Percentiles rank a stretch among this genome's conserved stretches.
phyloP scores from a whole-genome alignment of 2,113 vertebrate genomes.

The Pseudopodoces humilis region DNA sequence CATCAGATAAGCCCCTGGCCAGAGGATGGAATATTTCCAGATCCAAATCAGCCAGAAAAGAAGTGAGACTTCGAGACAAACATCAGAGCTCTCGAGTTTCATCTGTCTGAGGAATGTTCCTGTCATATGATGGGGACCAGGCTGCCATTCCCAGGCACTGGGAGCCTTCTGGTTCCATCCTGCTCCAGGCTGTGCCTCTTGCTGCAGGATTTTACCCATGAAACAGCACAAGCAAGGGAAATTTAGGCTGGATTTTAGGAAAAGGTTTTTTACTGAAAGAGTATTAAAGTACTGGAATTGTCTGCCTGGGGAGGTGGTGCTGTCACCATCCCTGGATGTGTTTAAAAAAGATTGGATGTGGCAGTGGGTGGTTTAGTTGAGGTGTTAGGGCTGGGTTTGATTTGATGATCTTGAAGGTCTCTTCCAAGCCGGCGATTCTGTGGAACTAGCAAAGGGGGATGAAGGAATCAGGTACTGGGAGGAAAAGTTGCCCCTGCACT shows the following conservation, averaged over 20 bases:
- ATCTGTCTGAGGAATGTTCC: background rate
- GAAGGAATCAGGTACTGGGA: fast-evolving
- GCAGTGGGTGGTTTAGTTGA: background rate
- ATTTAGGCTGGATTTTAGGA: background rate
- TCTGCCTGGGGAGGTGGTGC: background rate
- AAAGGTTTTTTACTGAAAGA: background rate
- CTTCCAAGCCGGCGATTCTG: background rate
- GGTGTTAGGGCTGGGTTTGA: background rate
- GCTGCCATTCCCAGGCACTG: background rate
- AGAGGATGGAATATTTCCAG: background rate
- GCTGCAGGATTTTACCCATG: background rate
- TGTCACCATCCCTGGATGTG: background rate
- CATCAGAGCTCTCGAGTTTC: slow-evolving; percentile 17
- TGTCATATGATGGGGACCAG: slow-evolving; percentile 13
- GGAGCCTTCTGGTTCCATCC: background rate
- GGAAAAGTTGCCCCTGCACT: background rate
- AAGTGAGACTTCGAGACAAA: background rate
- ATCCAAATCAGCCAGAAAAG: background rate
- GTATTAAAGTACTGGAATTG: background rate
- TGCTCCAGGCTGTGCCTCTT: background rate
- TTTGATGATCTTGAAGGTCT: background rate
- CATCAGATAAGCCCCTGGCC: slow-evolving; percentile 51
- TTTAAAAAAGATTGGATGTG: background rate
- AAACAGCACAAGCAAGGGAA: background rate
- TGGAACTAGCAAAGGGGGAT: no score